Evolutionary conservation across 2,888 invertebrate species (phyloP).

Genomic region (Embidobia sp.): DNA sequence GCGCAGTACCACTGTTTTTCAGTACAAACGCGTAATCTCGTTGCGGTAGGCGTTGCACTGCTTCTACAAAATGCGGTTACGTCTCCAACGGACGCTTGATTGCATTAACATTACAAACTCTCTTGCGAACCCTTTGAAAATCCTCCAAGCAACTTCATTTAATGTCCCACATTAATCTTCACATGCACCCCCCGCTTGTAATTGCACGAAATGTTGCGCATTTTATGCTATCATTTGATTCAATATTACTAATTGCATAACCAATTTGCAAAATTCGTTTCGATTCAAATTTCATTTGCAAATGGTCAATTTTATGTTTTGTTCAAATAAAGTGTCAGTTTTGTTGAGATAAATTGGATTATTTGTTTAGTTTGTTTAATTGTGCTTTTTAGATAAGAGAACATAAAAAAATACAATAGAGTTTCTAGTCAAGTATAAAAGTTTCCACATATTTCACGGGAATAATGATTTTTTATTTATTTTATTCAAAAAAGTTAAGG

Average conservation of each 20-base stretch:
- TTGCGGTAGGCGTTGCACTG: constrained; percentile 58
- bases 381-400: no score
- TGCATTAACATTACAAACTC: constrained; percentile 61
- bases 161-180: constrained; percentile 43
- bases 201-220: constrained; percentile 14
- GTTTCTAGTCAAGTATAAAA: no score
- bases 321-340: no score
- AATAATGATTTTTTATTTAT: no score
- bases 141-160: constrained; percentile 45
- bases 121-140: constrained; percentile 53
- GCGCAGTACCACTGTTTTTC: constrained; percentile 44
- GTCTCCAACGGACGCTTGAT: constrained; percentile 58
- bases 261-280: neutral
- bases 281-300: no score
- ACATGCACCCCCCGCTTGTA: neutral
- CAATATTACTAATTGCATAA: neutral
- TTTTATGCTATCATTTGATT: constrained; percentile 9
- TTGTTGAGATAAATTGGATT: no score
- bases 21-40: constrained; percentile 57
- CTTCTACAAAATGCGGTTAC: constrained; percentile 58
- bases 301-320: neutral
- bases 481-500: no score
- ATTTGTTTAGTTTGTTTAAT: neutral
- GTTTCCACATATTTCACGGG: no score
- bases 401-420: no score